Evolutionary conservation across 2,888 invertebrate genomes (phyloP).

Genomic region (Vannuccia rotundouncinata): DNA sequence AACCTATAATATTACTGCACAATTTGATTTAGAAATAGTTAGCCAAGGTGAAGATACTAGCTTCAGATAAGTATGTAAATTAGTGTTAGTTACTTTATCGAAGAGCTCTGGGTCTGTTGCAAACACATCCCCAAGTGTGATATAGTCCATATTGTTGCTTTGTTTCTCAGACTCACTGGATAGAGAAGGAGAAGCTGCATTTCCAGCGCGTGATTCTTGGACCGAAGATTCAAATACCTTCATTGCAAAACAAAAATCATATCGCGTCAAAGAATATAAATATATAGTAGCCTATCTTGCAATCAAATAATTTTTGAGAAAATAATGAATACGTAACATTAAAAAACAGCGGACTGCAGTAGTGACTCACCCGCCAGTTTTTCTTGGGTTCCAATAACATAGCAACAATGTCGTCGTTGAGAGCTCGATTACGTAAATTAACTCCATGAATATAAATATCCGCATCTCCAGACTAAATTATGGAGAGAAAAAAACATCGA

Average conservation of each 20-base stretch:
- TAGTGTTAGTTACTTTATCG: background rate
- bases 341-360: too few species aligned
- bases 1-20: too few species aligned
- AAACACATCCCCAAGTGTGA: background rate
- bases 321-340: too few species aligned
- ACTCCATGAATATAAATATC: constrained; percentile 70
- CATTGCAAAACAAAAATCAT: too few species aligned
- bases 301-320: background rate
- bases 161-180: background rate
- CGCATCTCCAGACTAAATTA: constrained; percentile 42
- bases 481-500: too few species aligned
- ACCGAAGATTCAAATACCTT: background rate
- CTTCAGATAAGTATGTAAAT: too few species aligned
- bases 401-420: constrained; percentile 76
- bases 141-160: background rate
- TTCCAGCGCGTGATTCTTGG: background rate
- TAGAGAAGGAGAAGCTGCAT: background rate
- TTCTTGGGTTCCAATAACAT: constrained; percentile 47
- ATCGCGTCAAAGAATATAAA: background rate
- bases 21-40: too few species aligned
- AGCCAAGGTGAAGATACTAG: too few species aligned
- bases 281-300: background rate
- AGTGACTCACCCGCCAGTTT: background rate
- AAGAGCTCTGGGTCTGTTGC: background rate
- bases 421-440: constrained; percentile 69